Base-by-base conservation (phyloP, 2,888 invertebrate genomes). In the Fragum fragum region DNA sequence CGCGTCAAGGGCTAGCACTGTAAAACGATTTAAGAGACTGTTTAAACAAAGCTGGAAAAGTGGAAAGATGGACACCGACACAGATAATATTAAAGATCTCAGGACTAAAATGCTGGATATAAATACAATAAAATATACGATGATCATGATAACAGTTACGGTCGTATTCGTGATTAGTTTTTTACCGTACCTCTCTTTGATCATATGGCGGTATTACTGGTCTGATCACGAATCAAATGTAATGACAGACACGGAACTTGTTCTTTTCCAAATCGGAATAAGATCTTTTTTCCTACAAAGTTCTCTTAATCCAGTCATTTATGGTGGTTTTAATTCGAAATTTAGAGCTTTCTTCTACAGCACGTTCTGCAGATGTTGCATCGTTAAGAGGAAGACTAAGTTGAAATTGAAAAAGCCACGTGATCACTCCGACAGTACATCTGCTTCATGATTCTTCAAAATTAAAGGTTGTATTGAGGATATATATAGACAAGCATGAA, bases 301-400 rank as follows among this genome's bases (percentile, higher is more conserved):
- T 69, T 81, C 87, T 0, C 52, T 83, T 14, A 88, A 88, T 55
- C 88, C 88, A 9, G 55, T 88, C 0, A 86, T 88, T 2, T 88
- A 88, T 36, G 88, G 88, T 11, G 86, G 87, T 36, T 83, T 86
- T 26, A 88, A 88, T 73, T 85, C 86, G 9, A 81, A 87, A 39
- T 88, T 88, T 47, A 79, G 85, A 73, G 78, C 79, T 21, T 87
- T 87, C 70, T 81, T 87, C 32, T 74, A 78, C 55, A 69, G 69
- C 14, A 52, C 32, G 2, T 72, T 71, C 32, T 77, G 76, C 32
- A 26, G 21, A 6, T 81, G 85, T 11, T 85, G 81, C 55, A n/a
- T 61, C 32, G 18, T 29, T 11, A 71, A 55, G 21, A 71, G 32
- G 55, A 32, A 36, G 23, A 26, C 7, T 36, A 16, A 0, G 21